Conservation (phyloP, 1,140 invertebrate genomes). For the Periplaneta americana region DNA sequence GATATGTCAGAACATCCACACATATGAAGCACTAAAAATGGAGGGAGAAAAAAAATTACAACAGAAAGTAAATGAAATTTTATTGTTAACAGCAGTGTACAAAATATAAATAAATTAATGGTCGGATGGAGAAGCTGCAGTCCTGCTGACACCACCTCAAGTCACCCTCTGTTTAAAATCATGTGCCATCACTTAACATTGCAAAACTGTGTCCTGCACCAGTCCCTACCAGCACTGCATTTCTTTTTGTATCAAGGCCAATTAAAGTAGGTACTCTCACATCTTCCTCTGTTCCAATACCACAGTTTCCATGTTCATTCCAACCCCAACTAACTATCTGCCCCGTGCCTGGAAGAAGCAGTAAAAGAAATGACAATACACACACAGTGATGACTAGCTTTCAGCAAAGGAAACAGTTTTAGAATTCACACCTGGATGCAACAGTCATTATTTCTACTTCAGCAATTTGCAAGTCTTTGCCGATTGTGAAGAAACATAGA, state of each 20-base stretch:
- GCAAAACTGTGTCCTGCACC: conserved; percentile 52
- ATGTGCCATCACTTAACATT: too few relatives aligned
- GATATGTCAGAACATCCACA: too few relatives aligned
- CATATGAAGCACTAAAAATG: too few relatives aligned
- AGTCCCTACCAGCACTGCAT: conserved; percentile 37
- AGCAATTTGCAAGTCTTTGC: too few relatives aligned
- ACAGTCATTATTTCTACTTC: background rate
- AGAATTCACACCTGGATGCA: background rate
- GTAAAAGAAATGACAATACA: background rate
- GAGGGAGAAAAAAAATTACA: too few relatives aligned
- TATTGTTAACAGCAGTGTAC: too few relatives aligned
- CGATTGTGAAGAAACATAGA: too few relatives aligned
- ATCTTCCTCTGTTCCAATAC: conserved; percentile 57
- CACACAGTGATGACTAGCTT: background rate
- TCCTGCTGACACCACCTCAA: too few relatives aligned
- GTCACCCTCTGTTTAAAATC: too few relatives aligned
- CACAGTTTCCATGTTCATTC: conserved; percentile 88
- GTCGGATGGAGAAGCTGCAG: too few relatives aligned
- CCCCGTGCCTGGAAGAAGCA: conserved; percentile 44
- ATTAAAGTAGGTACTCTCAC: conserved; percentile 41
- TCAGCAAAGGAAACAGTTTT: background rate
- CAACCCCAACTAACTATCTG: conserved; percentile 77
- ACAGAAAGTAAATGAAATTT: too few relatives aligned
- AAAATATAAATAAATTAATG: too few relatives aligned
- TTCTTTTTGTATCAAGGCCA: conserved; percentile 31